phyloP scores from a whole-genome alignment of 2,888 invertebrate species.

The Erannis defoliaria region DNA sequence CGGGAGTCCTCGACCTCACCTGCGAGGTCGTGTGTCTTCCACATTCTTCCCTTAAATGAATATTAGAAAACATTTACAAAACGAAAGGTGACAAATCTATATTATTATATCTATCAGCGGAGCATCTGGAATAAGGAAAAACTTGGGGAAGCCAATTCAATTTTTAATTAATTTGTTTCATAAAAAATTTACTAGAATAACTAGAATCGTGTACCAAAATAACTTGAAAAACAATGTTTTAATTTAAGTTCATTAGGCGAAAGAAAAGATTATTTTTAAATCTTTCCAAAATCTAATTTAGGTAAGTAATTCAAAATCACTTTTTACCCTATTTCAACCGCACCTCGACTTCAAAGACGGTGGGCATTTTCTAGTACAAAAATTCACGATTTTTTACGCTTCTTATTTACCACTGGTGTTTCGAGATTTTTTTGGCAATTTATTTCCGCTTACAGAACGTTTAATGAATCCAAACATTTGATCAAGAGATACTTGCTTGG shows the following conservation, averaged over 20 bases:
- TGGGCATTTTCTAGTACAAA: conserved; percentile 25
- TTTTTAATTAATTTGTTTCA: conserved; percentile 15
- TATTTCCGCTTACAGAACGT: conserved; percentile 47
- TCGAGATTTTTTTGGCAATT: conserved; percentile 43
- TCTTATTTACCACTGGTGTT: conserved; percentile 46
- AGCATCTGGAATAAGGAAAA: no score
- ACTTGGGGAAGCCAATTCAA: conserved; percentile 8
- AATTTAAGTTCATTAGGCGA: neutral
- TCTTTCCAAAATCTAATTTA: neutral
- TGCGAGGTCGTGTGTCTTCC: no score
- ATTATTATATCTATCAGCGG: neutral
- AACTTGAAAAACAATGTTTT: conserved; percentile 2
- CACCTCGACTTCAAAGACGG: conserved; percentile 33
- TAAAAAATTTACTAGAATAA: neutral
- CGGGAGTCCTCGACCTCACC: no score
- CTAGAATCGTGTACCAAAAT: neutral
- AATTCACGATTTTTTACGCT: conserved; percentile 36
- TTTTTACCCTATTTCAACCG: conserved; percentile 15
- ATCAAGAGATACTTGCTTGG: conserved; percentile 41
- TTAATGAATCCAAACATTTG: conserved; percentile 53
- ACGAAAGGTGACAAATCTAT: no score
- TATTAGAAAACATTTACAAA: no score
- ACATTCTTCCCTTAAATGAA: no score
- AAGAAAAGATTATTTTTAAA: neutral
- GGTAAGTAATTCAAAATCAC: conserved; percentile 14